A percentile compares a stretch with the other conserved stretches of the same genome.
These are phyloP conservation scores for Astyanax mexicanus DNA, from an alignment of 2,797 vertebrate genomes.

Conservation along the genomic window DNA sequence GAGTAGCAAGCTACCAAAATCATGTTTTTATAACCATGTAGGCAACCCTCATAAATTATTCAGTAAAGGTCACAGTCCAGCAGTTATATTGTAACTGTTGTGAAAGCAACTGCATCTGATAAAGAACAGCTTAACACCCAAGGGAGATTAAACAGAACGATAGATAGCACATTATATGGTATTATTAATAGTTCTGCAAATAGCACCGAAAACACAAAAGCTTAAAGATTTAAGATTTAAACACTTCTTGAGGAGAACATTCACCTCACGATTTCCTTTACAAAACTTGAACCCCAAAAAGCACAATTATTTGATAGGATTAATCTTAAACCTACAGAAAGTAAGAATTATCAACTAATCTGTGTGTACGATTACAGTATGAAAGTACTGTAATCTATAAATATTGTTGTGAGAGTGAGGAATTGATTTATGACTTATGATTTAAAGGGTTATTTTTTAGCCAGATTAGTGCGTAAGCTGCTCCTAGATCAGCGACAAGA, in stretches of 20 bases:
- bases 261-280: slow-evolving; percentile 41
- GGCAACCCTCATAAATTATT: neutral
- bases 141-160: neutral
- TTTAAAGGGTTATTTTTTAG: neutral
- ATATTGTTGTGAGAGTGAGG: neutral
- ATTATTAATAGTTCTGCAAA: neutral
- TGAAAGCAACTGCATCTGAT: neutral
- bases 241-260: too few species aligned
- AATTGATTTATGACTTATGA: neutral
- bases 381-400: neutral
- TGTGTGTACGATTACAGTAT: slow-evolving; percentile 1
- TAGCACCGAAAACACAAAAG: neutral
- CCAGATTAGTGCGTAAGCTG: neutral
- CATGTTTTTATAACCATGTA: neutral
- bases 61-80: neutral
- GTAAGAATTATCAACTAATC: neutral
- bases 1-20: neutral
- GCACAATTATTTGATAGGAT: neutral
- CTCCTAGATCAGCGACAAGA: neutral
- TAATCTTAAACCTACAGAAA: neutral
- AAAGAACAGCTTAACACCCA: neutral
- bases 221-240: too few species aligned
- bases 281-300: neutral
- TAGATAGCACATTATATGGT: neutral
- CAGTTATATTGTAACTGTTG: neutral